Evolutionary conservation across 23 tunicate genomes (phyloP).

Genomic region (Styela clava): DNA sequence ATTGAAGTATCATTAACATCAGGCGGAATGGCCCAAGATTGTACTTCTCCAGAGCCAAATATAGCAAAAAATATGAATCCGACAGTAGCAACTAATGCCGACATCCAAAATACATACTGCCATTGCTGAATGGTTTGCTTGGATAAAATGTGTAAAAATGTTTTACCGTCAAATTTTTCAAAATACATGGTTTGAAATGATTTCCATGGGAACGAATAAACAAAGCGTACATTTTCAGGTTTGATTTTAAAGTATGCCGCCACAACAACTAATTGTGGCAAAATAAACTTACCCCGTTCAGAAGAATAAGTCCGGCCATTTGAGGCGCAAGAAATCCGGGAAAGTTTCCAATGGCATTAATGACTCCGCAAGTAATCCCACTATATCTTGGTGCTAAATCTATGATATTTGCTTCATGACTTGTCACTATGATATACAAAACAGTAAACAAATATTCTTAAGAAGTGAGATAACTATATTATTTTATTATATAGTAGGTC

Average conservation of each 20-base stretch:
- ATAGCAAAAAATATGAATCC: constrained; percentile 46
- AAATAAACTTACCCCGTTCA: constrained; percentile 35
- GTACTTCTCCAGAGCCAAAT: constrained; percentile 68
- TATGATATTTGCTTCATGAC: constrained; percentile 65
- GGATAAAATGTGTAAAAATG: neutral
- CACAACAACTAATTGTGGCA: too few relatives aligned
- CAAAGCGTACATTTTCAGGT: too few relatives aligned
- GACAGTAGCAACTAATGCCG: constrained; percentile 32
- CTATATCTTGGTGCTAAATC: constrained; percentile 79
- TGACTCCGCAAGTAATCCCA: constrained; percentile 59
- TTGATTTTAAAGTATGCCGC: too few relatives aligned
- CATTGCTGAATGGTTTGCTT: constrained; percentile 48
- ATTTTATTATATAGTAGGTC: too few relatives aligned
- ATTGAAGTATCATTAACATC: neutral
- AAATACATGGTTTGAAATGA: too few relatives aligned
- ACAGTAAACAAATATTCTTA: too few relatives aligned
- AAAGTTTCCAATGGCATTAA: constrained; percentile 63
- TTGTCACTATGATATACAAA: constrained; percentile 37
- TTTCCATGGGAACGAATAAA: too few relatives aligned
- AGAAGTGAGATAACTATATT: too few relatives aligned
- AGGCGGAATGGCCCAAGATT: constrained; percentile 39
- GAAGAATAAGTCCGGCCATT: constrained; percentile 53
- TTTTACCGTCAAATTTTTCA: too few relatives aligned
- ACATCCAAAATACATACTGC: constrained; percentile 59
- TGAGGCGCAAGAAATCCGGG: constrained; percentile 78